Base-by-base conservation (phyloP, 2,797 vertebrate genomes). In the Hydrophis major region DNA sequence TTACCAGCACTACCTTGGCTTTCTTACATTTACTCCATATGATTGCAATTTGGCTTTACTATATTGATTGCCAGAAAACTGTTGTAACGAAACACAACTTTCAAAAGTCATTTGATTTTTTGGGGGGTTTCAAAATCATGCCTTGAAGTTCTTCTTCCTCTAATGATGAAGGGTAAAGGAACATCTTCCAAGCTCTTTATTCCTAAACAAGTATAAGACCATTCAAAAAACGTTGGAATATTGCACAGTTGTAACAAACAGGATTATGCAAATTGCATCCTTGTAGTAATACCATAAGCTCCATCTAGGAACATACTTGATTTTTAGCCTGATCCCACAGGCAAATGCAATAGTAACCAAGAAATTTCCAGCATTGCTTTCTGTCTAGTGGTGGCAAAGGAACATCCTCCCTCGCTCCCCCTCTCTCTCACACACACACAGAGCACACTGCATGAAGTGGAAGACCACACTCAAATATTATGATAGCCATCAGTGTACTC, bases 341-440 rank as follows among this genome's bases (percentile, higher is more conserved):
- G 5, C 22, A 90, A 27, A 60, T 60, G 78, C 20, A 32, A 14
- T 69, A 83, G 42, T 28, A 87, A 86, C 88, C 89, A 66, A 53
- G 2, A 11, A 92, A 92, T 18, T 3, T 25, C 3, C 86, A 66
- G 88, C 90, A 88, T 47, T 56, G 13, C 37, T 88, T 90, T 83
- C 28, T 90, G 86, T 42, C 18, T 18, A 88, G 86, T 88, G 27
- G 6, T 57, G 86, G 56, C 69, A 93, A 92, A 25, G 2, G 55
- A 88, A 61, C 28, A 50, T 12, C 63, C 5, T 55, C n/a, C 37
- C 22, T 37, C 27, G 1, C 37, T 12, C 7, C 4, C 1, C 1
- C 20, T 6, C 1, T 18, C 12, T 6, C 3, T 2, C 59, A 0
- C 1, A 20, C 12, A 25, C 7, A 16, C 11, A 87, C 4, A n/a